Evolutionary conservation across 2,888 invertebrate genomes (phyloP), one percentile per base, ranked within the genome.

Genomic region (Patella pellucida): DNA sequence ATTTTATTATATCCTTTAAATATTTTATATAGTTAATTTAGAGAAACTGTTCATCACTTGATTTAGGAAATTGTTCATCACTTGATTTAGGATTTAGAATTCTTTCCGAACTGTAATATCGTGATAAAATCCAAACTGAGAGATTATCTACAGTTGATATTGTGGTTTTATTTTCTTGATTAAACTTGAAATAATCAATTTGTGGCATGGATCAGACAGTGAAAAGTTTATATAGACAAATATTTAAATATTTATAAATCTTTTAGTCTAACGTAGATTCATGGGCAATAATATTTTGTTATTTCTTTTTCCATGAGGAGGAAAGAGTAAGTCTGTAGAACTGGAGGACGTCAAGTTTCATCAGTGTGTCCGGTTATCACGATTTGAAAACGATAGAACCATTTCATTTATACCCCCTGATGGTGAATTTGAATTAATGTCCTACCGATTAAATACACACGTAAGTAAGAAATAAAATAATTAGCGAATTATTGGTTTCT

Each of bases 341-440:
- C 91, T 99, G 79, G 99, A 99, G 91, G 99, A 99, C 92, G 98
- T 98, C 0, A 99, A 99, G 90, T 99, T 99, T 89, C 99, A 99
- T 91, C 99, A 99, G 90, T 99, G 99, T 91, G 99, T 99, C 0
- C 93, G 99, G 82, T 92, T 99, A 81, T 98, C 98, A 0, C 93
- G 99, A 79, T 99, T 99, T 91, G 99, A 99, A 91, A 98, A 98
- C 91, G 99, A 99, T 90, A 94, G 99, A 75, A 99, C 99, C 0
- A 98, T 98, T 85, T 98, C 97, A 0, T 99, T 99, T 90, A 98
- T 99, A 88, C 99, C 99, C 76, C 99, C 99, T 0, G 99, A 99
- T 92, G 99, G 99, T 23, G 99, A 99, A 91, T 99, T 99, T 92
- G 99, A 99, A 91, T 92, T 99, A 77, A 99, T 99, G 98, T 98